A percentile compares a stretch with the other conserved stretches of the same genome.
Conservation (phyloP, 2,113 vertebrate species). For the Ovis aries region ARS-UI_Ramb_v3.0 NC_056054.1:16520501-16521000, state of each 20-base stretch:
- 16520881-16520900: not conserved
- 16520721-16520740: not conserved
- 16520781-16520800: not conserved
- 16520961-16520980: not conserved
- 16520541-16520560: not conserved
- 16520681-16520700: not conserved
- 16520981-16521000: not conserved
- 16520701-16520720: not conserved
- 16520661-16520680: accelerated
- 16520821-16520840: not conserved
- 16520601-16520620: not conserved
- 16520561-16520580: not conserved
- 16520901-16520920: not conserved
- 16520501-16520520: not conserved
- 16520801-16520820: not conserved
- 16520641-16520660: not conserved
- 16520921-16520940: not conserved
- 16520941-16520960: not conserved
- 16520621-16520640: not conserved
- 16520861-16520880: not conserved
- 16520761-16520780: not conserved
- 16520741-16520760: not conserved
- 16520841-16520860: not conserved
- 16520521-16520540: not conserved
- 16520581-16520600: not conserved